These are phyloP conservation scores for Dermolepida albohirtum DNA, from an alignment of 2,888 invertebrate genomes.

Conservation along the genomic window DNA sequence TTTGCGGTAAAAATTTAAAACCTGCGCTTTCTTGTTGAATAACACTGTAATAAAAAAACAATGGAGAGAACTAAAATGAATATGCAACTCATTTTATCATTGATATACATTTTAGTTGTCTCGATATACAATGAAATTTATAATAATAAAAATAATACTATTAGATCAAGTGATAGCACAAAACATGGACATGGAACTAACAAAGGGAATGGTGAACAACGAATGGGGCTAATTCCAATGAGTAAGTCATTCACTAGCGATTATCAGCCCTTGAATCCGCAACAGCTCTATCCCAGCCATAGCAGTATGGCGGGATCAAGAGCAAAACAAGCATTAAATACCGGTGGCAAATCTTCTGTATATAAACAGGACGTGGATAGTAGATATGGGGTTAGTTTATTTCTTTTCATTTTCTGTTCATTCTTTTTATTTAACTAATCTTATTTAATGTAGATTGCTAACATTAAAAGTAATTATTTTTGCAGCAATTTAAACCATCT, in stretches of 20 bases:
- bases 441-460: slow-evolving; percentile 27
- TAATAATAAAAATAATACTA: slow-evolving; percentile 43
- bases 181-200: slow-evolving; percentile 57
- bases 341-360: slow-evolving; percentile 53
- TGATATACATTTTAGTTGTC: too few relatives aligned
- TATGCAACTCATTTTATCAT: too few relatives aligned
- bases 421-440: slow-evolving; percentile 14
- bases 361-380: slow-evolving; percentile 53
- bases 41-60: too few relatives aligned
- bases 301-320: slow-evolving; percentile 49
- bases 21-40: too few relatives aligned
- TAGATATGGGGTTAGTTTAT: slow-evolving; percentile 55
- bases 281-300: slow-evolving; percentile 53
- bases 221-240: slow-evolving; percentile 52
- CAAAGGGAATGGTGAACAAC: slow-evolving; percentile 47
- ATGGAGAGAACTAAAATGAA: too few relatives aligned
- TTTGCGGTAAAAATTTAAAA: too few relatives aligned
- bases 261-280: slow-evolving; percentile 52
- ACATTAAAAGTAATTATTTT: slow-evolving; percentile 46
- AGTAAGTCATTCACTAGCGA: slow-evolving; percentile 55
- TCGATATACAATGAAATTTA: not conserved
- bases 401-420: slow-evolving; percentile 23
- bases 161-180: slow-evolving; percentile 72
- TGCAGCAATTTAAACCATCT: slow-evolving; percentile 52
- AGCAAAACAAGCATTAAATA: slow-evolving; percentile 49